Base-by-base conservation (phyloP, 2,113 vertebrate species). In the Vombatus ursinus region DNA sequence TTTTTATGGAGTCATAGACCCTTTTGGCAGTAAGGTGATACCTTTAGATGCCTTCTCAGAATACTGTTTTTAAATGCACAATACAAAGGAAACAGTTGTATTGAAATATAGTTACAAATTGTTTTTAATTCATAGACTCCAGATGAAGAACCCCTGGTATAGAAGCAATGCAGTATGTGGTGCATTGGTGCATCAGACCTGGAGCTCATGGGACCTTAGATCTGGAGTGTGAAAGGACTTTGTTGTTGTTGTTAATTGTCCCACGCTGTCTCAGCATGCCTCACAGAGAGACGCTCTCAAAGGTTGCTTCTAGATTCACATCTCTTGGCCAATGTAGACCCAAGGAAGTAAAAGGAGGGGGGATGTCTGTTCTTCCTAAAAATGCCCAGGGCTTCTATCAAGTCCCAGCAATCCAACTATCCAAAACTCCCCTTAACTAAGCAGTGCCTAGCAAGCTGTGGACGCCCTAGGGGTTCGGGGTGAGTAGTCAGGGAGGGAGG, bases 371-470 rank as follows among this genome's bases (percentile, higher is more conserved):
- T 84, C 68, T 84, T 84, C n/a, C 68, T 84, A 44, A 84, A 84
- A 7, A 44, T 84, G 19, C 68, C 37, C 12, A 44, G 68, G 16
- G 19, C 19, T 84, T 84, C 16, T 19, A 84, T 44, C 23, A 19
- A 57, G 5, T 93, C 44, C 16, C 22, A 12, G 16, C 0, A 12
- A 14, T 61, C 2, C 2, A 44, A 49, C 49, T n/a, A n/a, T 44
- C n/a, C 51, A 89, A 50, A n/a, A 0, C 0, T 24, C 25, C 31
- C 77, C 25, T 84, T 89, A 6, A 6, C 49, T 37, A 2, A 5
- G 3, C 19, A 3, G 37, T 23, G 14, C 16, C 89, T 50, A 50
- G 31, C 31, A 37, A 16, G 2, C 23, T 0, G 0, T 37, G 31
- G 51, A 26, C 90, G 53, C 4, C 57, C n/a, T 25, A 0, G 0